Evolutionary conservation across 35 echinoderm and acorn worm species (phyloP).

Genomic region (Amphiura filiformis): DNA sequence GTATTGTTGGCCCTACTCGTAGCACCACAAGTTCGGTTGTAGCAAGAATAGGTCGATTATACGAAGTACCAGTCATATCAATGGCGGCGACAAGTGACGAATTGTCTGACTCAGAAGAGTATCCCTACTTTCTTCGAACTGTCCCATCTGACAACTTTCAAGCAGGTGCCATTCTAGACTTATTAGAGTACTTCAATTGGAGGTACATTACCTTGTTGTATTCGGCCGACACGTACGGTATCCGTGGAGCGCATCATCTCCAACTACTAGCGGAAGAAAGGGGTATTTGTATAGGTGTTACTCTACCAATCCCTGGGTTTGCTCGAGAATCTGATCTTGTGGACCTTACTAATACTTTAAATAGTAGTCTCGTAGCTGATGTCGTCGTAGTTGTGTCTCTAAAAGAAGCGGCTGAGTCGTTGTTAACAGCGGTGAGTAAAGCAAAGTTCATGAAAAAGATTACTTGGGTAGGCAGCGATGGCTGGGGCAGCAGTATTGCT

Average conservation of each 20-base stretch:
- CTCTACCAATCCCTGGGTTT: background rate
- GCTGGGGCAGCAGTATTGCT: constrained; percentile 16
- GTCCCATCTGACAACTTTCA: constrained; percentile 65
- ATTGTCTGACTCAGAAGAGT: constrained; percentile 39
- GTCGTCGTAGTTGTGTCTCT: constrained; percentile 8
- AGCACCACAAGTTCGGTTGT: constrained; percentile 58
- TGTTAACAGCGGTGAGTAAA: background rate
- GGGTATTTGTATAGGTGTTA: constrained; percentile 25
- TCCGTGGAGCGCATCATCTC: background rate
- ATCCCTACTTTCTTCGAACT: constrained; percentile 57
- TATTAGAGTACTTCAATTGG: constrained; percentile 55
- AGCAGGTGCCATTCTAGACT: constrained; percentile 37
- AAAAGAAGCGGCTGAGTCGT: background rate
- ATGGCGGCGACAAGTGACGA: constrained; percentile 57
- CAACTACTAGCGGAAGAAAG: constrained; percentile 8
- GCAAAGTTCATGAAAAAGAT: background rate
- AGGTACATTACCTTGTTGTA: constrained; percentile 47
- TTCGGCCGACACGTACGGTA: constrained; percentile 60
- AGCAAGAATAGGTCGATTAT: constrained; percentile 40
- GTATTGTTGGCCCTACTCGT: constrained; percentile 56
- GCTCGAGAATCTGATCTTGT: background rate
- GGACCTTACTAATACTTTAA: background rate
- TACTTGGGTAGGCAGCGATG: constrained; percentile 34
- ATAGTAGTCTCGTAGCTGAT: background rate
- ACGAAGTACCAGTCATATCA: constrained; percentile 46